A percentile compares a stretch with the other conserved stretches of the same genome.
These are phyloP conservation scores for Hetaerina titia DNA, from an alignment of 2,888 invertebrate genomes.

Conservation along the genomic window DNA sequence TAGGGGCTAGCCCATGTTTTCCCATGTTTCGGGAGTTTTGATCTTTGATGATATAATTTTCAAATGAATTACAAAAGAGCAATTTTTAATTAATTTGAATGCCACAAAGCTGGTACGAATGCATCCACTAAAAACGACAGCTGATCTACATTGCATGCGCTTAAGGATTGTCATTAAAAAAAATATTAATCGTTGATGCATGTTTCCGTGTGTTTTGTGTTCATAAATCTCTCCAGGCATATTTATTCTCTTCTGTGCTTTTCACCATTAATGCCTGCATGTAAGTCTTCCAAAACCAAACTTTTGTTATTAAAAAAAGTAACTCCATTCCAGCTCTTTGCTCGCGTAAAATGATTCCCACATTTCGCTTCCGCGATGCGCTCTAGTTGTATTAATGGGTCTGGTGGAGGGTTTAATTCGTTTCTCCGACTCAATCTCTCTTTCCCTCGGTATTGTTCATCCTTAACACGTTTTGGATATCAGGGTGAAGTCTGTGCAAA, in stretches of 20 bases:
- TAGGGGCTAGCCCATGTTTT: too few relatives aligned
- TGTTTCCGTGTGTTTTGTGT: not conserved
- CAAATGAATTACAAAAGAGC: not conserved
- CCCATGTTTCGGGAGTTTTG: too few relatives aligned
- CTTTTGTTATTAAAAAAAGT: not conserved
- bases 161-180: too few relatives aligned
- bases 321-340: not conserved
- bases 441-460: constrained; percentile 41
- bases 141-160: too few relatives aligned
- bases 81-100: not conserved
- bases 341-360: not conserved
- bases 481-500: constrained; percentile 30
- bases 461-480: constrained; percentile 59
- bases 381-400: not conserved
- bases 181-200: not conserved
- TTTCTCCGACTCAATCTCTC: constrained; percentile 8
- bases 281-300: not conserved
- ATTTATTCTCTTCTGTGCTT: not conserved
- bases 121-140: not conserved
- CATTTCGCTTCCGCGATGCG: not conserved
- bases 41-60: not conserved
- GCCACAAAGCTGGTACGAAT: not conserved
- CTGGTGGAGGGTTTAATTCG: not conserved
- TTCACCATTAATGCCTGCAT: not conserved
- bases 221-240: not conserved